Percentiles rank a stretch among this genome's conserved stretches.
These are phyloP conservation scores for Drosophila nr. medialis DNA, from an alignment of 2,888 invertebrate genomes.

Conservation along the genomic window DNA sequence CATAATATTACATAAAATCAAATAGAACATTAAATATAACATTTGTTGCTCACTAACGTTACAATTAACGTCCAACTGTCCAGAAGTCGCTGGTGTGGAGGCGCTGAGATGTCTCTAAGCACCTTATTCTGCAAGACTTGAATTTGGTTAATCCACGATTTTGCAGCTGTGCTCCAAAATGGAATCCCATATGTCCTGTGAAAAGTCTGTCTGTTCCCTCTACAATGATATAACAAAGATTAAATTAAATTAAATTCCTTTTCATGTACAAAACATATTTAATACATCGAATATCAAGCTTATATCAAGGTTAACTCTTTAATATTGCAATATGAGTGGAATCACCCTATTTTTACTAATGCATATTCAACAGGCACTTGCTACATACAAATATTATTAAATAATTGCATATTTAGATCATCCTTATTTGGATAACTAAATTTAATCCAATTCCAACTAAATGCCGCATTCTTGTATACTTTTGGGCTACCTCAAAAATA, in stretches of 20 bases:
- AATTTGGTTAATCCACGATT: too few relatives aligned
- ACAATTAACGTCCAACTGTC: too few relatives aligned
- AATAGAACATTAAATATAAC: too few relatives aligned
- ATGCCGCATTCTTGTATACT: slow-evolving; percentile 4
- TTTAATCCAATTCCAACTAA: neutral
- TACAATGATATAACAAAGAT: neutral
- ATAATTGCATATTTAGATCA: neutral
- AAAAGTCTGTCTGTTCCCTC: neutral
- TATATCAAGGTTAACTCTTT: neutral
- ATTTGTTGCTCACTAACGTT: too few relatives aligned
- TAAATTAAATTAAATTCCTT: neutral
- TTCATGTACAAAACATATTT: neutral
- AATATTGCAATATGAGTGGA: neutral
- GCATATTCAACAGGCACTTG: too few relatives aligned
- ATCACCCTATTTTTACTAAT: neutral
- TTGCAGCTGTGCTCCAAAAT: too few relatives aligned
- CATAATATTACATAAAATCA: too few relatives aligned
- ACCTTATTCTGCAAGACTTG: too few relatives aligned
- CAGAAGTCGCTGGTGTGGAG: too few relatives aligned
- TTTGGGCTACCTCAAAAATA: neutral
- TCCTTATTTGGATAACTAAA: neutral
- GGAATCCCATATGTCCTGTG: too few relatives aligned
- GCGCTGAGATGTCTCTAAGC: too few relatives aligned
- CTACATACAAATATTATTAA: too few relatives aligned
- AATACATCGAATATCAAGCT: neutral